Base-by-base conservation (phyloP, 2,113 vertebrate species). In the Nyctereutes procyonoides region DNA sequence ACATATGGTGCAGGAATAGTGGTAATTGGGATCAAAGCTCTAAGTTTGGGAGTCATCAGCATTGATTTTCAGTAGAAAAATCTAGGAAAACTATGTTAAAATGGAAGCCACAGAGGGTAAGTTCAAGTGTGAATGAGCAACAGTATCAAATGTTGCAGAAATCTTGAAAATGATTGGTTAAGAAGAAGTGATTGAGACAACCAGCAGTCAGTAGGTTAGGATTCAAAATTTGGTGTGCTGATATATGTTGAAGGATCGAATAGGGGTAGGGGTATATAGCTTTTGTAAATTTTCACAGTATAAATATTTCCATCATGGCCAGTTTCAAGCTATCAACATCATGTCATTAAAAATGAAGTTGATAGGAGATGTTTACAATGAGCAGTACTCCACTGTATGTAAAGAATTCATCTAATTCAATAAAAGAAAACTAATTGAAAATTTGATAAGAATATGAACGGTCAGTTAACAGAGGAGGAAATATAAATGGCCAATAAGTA, bases 381-480 rank as follows among this genome's bases (percentile, higher is more conserved):
- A 87, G 43, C 24, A 58, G 17, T 28, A 67, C 22, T 56, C 71
- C 30, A 20, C 56, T 60, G 24, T 84, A 30, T 84, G 35, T 63
- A 60, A 95, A 32, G 43, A 53, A 62, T 28, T 95, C 35, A 53
- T 32, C 32, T 48, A 69, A 81, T 95, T 76, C 43, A 82, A 32
- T 77, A 74, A 93, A 85, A 62, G 26, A 90, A 93, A 83, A 65
- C 32, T 87, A 73, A 51, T 58, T 56, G 56, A 51, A 85, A 93
- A 93, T 83, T 92, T 20, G 69, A 22, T 38, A 96, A 86, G 90
- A 73, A 74, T 73, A 73, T 85, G 90, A 97, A 93, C 5, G 89
- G 71, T 69, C 22, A 82, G 1, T 93, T 93, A 74, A 93, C 63
- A 74, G 80, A 79, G 53, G 51, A 90, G 32, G 74, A 95, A 88